These are phyloP conservation scores for Cataglyphis livida DNA, from an alignment of 2,888 invertebrate species.

Conservation along the genomic window DNA sequence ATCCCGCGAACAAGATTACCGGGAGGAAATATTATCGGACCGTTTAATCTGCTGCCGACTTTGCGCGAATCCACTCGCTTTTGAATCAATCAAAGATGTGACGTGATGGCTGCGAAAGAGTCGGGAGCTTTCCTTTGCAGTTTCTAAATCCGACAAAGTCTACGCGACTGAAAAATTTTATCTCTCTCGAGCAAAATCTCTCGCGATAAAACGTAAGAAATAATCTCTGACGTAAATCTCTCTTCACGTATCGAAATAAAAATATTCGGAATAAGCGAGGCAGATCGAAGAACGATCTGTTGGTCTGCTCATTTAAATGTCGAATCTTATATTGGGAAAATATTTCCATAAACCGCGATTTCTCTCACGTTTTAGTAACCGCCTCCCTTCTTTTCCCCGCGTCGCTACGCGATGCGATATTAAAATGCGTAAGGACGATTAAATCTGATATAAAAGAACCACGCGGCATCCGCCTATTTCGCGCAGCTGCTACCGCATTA, in stretches of 20 bases:
- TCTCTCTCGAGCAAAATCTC: conserved; percentile 26
- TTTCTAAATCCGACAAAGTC: conserved; percentile 52
- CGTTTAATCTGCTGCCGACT: conserved; percentile 64
- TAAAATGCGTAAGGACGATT: conserved; percentile 49
- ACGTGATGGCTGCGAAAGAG: conserved; percentile 31
- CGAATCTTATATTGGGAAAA: conserved; percentile 10
- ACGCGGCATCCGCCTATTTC: conserved; percentile 35
- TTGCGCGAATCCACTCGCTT: conserved; percentile 56
- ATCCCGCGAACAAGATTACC: conserved; percentile 68
- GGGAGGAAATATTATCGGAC: conserved; percentile 34
- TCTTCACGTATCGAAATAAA: background rate
- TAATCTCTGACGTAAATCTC: conserved; percentile 8
- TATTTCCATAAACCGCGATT: conserved; percentile 39
- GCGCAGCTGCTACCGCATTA: conserved; percentile 51
- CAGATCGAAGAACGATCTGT: background rate
- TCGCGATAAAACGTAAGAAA: background rate
- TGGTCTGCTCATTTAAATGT: conserved; percentile 18
- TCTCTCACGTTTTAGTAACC: background rate
- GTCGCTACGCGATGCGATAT: conserved; percentile 29
- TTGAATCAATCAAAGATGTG: conserved; percentile 61
- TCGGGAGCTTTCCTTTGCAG: conserved; percentile 17
- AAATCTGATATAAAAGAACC: conserved; percentile 26
- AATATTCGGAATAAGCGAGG: conserved; percentile 16
- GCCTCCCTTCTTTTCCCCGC: background rate
- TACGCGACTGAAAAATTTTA: conserved; percentile 50